Base-by-base conservation (phyloP, 2,797 vertebrate species). In the Podarcis siculus region DNA sequence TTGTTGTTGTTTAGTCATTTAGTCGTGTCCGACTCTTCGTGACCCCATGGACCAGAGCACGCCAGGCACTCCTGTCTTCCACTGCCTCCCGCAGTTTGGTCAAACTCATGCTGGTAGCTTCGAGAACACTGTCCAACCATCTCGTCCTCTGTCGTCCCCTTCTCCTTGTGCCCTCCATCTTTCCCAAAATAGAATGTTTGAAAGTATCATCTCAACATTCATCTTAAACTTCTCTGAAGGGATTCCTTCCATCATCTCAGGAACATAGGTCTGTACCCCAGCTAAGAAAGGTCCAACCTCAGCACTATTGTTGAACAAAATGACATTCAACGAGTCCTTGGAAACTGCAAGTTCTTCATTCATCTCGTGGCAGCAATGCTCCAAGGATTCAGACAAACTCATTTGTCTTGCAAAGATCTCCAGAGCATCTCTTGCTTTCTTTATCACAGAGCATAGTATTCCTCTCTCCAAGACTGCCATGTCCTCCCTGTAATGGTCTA, bases 261-360 rank as follows among this genome's bases (percentile, higher is more conserved):
- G 92, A 39, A 97, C 81, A 42, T 93, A 91, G 75, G 94, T 95
- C 83, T 95, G 89, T 39, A 97, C 79, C 71, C 91, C 92, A 79
- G 87, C 90, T 7, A 96, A 89, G 91, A 98, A 98, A 73, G 89
- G 81, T 69, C 92, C 93, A 88, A 94, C 94, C 69, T 96, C 91
- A 73, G 94, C 93, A 66, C 90, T 94, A 86, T 97, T 96, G 66
- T 96, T 96, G 83, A 97, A 97, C 8, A 96, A 86, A 8, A 96
- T 94, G 73, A 96, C 92, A 37, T 95, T 85, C 55, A 97, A 79
- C 55, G 82, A 35, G 15, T 90, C 85, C 58, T 77, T 92, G 69
- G 45, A 42, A 64, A 97, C 92, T 27, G 92, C 88, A 61, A 97
- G 84, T 76, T 96, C 95, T 45, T 8, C 86, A 87, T 95, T 92